Conservation (phyloP, 2,888 invertebrate genomes). For the Xanthorhoe designata region DNA sequence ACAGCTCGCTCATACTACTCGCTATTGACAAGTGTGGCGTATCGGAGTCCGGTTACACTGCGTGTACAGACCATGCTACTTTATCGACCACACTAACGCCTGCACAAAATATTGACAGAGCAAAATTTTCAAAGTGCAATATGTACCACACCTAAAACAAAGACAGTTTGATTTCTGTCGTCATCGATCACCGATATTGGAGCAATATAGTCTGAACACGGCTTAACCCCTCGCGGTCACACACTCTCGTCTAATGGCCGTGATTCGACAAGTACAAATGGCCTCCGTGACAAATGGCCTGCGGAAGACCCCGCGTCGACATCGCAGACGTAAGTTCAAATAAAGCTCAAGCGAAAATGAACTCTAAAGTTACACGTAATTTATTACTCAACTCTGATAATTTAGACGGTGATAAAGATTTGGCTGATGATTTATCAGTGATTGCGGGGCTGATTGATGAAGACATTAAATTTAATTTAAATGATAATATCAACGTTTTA, state of each 20-base stretch:
- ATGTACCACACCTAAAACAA: constrained; percentile 3
- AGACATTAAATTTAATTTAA: constrained; percentile 35
- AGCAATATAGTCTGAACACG: constrained; percentile 68
- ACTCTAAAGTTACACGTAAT: constrained; percentile 59
- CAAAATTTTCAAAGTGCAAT: background rate
- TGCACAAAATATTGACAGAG: constrained; percentile 35
- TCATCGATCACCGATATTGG: constrained; percentile 55
- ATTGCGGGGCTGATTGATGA: constrained; percentile 38
- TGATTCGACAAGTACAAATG: constrained; percentile 87
- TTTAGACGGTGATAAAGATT: constrained; percentile 39
- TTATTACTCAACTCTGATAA: constrained; percentile 40
- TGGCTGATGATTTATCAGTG: constrained; percentile 39
- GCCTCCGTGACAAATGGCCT: constrained; percentile 84
- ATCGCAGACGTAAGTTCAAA: constrained; percentile 73
- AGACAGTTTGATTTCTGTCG: constrained; percentile 51
- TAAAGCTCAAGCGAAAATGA: constrained; percentile 69
- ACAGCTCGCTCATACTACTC: constrained; percentile 76
- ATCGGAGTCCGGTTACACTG: constrained; percentile 49
- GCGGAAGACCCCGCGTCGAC: constrained; percentile 77
- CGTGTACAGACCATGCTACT: constrained; percentile 58
- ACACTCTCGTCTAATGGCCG: constrained; percentile 85
- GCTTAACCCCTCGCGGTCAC: constrained; percentile 81
- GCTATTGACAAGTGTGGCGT: constrained; percentile 76
- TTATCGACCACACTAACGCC: constrained; percentile 26
- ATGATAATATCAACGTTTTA: constrained; percentile 18